phyloP scores from a whole-genome alignment of 2,113 vertebrate species.

The Podarcis raffonei region DNA sequence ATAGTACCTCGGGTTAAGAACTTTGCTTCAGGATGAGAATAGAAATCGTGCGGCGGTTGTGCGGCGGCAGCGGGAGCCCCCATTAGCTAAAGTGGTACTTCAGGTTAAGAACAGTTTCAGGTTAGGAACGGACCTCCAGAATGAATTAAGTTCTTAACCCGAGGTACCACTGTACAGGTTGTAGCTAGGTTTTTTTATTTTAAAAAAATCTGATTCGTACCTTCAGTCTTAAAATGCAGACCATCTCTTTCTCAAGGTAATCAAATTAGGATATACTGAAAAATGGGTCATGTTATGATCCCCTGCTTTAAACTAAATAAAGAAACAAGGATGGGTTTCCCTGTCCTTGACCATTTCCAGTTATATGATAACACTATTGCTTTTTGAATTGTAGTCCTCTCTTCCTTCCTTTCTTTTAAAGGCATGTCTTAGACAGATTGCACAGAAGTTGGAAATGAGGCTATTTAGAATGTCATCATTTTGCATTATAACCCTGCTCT shows the following conservation, averaged over 20 bases:
- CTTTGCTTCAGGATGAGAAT: too few species aligned
- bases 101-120: too few species aligned
- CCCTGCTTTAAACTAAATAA: background rate
- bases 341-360: slow-evolving; percentile 6
- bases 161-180: too few species aligned
- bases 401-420: background rate
- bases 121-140: too few species aligned
- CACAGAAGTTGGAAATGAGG: slow-evolving; percentile 46
- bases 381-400: slow-evolving; percentile 26
- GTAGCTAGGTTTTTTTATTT: background rate
- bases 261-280: background rate
- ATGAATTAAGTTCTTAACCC: too few species aligned
- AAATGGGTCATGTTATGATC: background rate
- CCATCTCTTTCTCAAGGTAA: background rate
- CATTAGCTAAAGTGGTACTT: too few species aligned
- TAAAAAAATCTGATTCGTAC: background rate
- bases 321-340: background rate
- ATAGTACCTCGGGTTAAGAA: too few species aligned
- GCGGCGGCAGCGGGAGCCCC: too few species aligned
- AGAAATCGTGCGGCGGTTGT: too few species aligned
- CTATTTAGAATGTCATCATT: slow-evolving; percentile 68
- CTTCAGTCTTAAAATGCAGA: background rate
- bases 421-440: slow-evolving; percentile 43
- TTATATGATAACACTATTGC: slow-evolving; percentile 29
- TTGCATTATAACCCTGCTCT: slow-evolving; percentile 53